phyloP scores from a whole-genome alignment of 2,888 invertebrate species.

The Sesia bembeciformis region DNA sequence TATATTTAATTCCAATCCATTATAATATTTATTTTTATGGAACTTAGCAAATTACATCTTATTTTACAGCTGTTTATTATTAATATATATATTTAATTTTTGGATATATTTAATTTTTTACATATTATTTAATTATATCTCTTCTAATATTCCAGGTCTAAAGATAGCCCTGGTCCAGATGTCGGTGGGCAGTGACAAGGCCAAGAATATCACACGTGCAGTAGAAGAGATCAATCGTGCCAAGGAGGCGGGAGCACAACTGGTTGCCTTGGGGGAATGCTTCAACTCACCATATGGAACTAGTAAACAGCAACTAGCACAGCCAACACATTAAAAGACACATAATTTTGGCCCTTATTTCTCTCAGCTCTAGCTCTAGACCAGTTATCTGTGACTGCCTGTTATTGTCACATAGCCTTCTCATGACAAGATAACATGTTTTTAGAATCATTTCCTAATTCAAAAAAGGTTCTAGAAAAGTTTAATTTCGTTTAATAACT shows the following conservation, averaged over 20 bases:
- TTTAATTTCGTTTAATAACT: too few relatives aligned
- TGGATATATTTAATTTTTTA: background rate
- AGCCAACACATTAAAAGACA: too few relatives aligned
- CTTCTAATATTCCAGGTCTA: conserved; percentile 57
- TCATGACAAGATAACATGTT: too few relatives aligned
- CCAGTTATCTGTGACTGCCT: too few relatives aligned
- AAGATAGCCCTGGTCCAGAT: conserved; percentile 89
- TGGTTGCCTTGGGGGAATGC: conserved; percentile 86
- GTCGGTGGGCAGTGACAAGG: conserved; percentile 82
- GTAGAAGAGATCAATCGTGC: conserved; percentile 81
- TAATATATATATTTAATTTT: background rate
- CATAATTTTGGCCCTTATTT: too few relatives aligned
- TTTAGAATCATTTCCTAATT: too few relatives aligned
- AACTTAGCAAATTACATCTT: background rate
- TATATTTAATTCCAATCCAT: background rate
- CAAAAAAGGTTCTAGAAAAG: too few relatives aligned
- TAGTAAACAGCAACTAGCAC: conserved; percentile 44
- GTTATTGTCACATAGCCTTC: too few relatives aligned
- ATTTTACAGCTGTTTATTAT: background rate
- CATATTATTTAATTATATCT: background rate
- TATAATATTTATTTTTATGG: background rate
- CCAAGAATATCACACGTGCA: conserved; percentile 83
- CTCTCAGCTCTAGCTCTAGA: too few relatives aligned
- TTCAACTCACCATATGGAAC: conserved; percentile 97
- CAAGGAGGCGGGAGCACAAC: conserved; percentile 74